Evolutionary conservation across 2,113 vertebrate species (phyloP), one percentile per base, ranked within the genome.

Genomic region (Chionomys nivalis): DNA sequence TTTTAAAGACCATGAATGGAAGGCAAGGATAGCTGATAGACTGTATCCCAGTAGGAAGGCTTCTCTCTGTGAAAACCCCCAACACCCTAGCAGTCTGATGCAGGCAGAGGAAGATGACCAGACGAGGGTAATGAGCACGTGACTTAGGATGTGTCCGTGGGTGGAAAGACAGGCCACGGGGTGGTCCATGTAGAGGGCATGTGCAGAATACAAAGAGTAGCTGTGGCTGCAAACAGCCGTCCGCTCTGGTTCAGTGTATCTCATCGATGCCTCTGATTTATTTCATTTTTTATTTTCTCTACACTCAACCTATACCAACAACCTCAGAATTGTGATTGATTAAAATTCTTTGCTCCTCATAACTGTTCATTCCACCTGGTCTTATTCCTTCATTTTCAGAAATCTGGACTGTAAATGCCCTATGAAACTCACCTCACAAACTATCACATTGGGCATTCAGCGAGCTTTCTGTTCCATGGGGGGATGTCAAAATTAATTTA

Each of bases 401-500:
- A 96, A 94, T 58, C n/a, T 44, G 65, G 61, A 26, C 94, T 93
- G 1, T 72, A 90, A 96, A 97, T 75, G 76, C 28, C 19, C 83
- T 92, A 19, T 93, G 90, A 94, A 72, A 81, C 66, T 86, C 88
- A 28, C 31, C 42, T 87, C 78, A 76, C 26, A n/a, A 39, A 95
- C 31, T 66, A 33, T 77, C n/a, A 49, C 73, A 55, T 87, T 68
- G 85, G 93, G 88, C 91, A 96, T 94, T 92, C 93, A 92, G 76
- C 1, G 12, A 95, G 87, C 96, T 89, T 14, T 92, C 79, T 75
- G 36, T 94, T 96, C 81, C 83, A 85, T 79, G 75, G 68, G 68
- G 68, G 36, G 47, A 91, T 95, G 92, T 95, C 97, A 97, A 65
- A 93, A 65, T 96, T 94, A 86, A 97, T 96, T 96, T 97, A 76